Percentiles rank a stretch among this genome's conserved stretches.
Conservation (phyloP, 2,113 vertebrate species). For the Plecotus auritus region DNA sequence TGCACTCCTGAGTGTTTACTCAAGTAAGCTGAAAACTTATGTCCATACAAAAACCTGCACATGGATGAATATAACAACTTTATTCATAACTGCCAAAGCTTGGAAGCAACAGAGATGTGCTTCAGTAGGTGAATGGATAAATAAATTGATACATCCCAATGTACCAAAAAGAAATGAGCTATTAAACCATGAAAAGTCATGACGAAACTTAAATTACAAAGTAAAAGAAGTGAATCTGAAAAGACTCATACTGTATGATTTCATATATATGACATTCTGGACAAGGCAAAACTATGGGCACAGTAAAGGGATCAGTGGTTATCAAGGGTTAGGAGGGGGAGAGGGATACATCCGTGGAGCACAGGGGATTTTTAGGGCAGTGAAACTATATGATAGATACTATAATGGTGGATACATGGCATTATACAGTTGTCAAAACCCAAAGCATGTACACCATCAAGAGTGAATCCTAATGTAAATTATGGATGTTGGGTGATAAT, state of each 20-base stretch:
- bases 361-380: not conserved
- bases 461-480: not conserved
- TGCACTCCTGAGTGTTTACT: not conserved
- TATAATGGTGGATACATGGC: not conserved
- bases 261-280: not conserved
- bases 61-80: not conserved
- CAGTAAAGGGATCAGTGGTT: not conserved
- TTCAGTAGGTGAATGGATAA: not conserved
- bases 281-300: not conserved
- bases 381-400: not conserved
- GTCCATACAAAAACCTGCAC: not conserved
- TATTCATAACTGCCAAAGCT: not conserved
- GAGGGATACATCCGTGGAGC: not conserved
- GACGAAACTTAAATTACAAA: not conserved
- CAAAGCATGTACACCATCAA: not conserved
- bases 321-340: not conserved
- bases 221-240: not conserved
- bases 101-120: not conserved
- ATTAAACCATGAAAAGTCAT: not conserved
- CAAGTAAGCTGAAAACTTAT: not conserved
- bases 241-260: not conserved
- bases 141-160: not conserved
- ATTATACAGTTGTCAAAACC: not conserved
- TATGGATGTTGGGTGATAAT: not conserved
- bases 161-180: not conserved